Base-by-base conservation (phyloP, 1,140 invertebrate genomes). In the Pachyrhynchus sulphureomaculatus region DNA sequence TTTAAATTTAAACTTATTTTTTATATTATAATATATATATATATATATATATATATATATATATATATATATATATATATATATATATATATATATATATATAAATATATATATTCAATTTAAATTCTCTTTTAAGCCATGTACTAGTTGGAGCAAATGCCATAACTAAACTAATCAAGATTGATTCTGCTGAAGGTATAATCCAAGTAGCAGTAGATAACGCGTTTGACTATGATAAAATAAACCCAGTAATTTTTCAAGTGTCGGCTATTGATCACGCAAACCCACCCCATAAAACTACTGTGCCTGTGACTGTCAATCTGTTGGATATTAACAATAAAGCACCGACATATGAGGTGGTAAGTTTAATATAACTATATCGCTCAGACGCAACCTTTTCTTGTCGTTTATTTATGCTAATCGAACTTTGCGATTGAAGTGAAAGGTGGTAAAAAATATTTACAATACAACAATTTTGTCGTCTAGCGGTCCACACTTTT, bases 321-420 rank as follows among this genome's bases (percentile, higher is more conserved):
- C 70, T 85, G 0, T 64, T 73, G 0, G 83, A 84, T 66, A 77
- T 84, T 53, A 85, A 85, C 69, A 83, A 84, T 60, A 80, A 81
- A 29, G 79, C 79, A 2, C 84, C 84, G 8, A 76, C 73, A 20
- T 72, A 84, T 26, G 62, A 58, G 52, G 65, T 77, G 72, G 78
- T 80, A 72, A 74, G 65, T 58, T 8, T 6, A 29, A n/a, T n/a
- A n/a, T n/a, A n/a, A n/a, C n/a, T n/a, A n/a, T n/a, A n/a, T n/a
- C n/a, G n/a, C n/a, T n/a, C n/a, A n/a, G n/a, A n/a, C n/a, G n/a
- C n/a, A n/a, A n/a, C n/a, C n/a, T n/a, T n/a, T n/a, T n/a, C n/a
- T n/a, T n/a, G n/a, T n/a, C n/a, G n/a, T n/a, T n/a, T n/a, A n/a
- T n/a, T n/a, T n/a, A n/a, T n/a, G n/a, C n/a, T n/a, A n/a, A n/a